Percentiles rank a stretch among this genome's conserved stretches.
phyloP scores from a whole-genome alignment of 2,113 vertebrate genomes.

The Litocranius walleri region DNA sequence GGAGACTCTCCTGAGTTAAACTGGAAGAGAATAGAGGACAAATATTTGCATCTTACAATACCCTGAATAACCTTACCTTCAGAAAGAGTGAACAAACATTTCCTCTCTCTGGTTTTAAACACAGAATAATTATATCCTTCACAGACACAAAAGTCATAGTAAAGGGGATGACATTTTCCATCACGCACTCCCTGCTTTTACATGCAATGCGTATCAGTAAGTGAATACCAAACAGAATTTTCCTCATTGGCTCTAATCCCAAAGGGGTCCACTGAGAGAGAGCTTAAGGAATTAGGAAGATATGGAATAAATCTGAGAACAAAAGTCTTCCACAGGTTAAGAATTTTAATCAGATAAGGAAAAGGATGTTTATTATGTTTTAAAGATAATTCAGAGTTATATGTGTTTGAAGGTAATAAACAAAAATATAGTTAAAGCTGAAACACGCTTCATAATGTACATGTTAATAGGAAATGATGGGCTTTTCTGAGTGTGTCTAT shows the following conservation, averaged over 20 bases:
- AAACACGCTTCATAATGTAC: neutral
- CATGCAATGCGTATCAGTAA: slow-evolving; percentile 16
- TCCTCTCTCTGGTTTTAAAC: slow-evolving; percentile 33
- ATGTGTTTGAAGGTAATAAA: neutral
- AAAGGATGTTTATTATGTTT: neutral
- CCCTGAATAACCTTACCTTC: slow-evolving; percentile 11
- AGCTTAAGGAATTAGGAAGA: neutral
- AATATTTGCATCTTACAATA: slow-evolving; percentile 1
- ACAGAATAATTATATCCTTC: slow-evolving; percentile 19
- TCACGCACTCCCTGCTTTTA: neutral
- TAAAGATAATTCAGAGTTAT: neutral
- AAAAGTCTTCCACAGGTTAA: neutral
- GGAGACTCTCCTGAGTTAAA: neutral
- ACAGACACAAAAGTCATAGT: neutral
- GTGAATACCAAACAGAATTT: slow-evolving; percentile 48
- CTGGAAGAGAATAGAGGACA: neutral
- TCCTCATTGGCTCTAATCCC: slow-evolving; percentile 11
- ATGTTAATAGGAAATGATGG: neutral
- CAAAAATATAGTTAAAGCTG: neutral
- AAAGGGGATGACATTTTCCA: slow-evolving; percentile 48
- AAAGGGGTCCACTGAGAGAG: neutral
- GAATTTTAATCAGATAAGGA: neutral
- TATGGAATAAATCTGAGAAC: neutral
- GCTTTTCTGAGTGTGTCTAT: neutral
- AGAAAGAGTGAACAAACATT: slow-evolving; percentile 22